Percentiles rank a stretch among this genome's conserved stretches.
phyloP scores from a whole-genome alignment of 1,140 invertebrate genomes.

The Nephotettix cincticeps region DNA sequence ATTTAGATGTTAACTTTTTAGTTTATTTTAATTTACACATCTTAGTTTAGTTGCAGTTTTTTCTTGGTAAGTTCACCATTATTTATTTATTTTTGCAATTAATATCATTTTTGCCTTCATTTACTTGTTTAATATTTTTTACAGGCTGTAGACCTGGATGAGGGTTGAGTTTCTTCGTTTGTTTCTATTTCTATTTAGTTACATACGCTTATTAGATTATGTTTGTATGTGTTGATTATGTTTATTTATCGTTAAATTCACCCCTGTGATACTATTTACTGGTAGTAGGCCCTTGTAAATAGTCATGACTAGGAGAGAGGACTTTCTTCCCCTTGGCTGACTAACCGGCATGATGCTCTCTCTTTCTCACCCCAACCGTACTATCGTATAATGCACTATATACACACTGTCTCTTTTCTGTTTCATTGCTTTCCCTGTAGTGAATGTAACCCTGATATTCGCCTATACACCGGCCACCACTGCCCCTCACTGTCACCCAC shows the following conservation, averaged over 20 bases:
- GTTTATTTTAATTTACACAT: too few relatives aligned
- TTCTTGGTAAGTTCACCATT: too few relatives aligned
- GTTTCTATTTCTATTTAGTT: neutral
- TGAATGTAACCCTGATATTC: conserved; percentile 17
- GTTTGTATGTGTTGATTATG: neutral
- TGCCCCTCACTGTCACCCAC: neutral
- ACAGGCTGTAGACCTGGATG: neutral
- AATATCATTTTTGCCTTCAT: too few relatives aligned
- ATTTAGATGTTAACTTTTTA: too few relatives aligned
- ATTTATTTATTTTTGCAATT: too few relatives aligned
- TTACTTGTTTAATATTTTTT: too few relatives aligned
- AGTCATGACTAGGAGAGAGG: conserved; percentile 20
- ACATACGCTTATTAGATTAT: neutral
- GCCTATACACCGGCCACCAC: neutral
- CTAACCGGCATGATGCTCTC: conserved; percentile 17
- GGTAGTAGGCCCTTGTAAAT: neutral
- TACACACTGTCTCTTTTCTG: conserved; percentile 11
- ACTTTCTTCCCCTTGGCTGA: neutral
- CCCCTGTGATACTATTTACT: neutral
- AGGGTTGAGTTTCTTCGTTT: neutral
- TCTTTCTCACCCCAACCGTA: conserved; percentile 10
- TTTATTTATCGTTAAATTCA: neutral
- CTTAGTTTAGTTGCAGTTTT: too few relatives aligned
- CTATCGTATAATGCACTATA: conserved; percentile 9
- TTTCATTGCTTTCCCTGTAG: conserved; percentile 20